Evolutionary conservation across 2,797 vertebrate genomes (phyloP).

Genomic region (Clamator glandarius): DNA sequence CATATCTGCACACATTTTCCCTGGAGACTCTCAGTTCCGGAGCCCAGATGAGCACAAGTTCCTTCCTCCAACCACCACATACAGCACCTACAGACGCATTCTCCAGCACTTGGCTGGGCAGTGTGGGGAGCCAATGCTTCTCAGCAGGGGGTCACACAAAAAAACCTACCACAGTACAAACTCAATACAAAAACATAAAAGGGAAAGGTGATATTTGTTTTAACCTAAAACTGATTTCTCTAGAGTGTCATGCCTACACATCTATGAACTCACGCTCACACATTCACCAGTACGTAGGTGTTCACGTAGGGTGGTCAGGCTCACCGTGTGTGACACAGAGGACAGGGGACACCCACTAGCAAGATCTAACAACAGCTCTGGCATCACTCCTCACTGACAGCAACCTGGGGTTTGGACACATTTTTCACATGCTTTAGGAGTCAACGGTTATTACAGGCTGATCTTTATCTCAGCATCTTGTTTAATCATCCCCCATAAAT

Average conservation of each 20-base stretch:
- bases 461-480: slow-evolving; percentile 38
- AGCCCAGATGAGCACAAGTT: not conserved
- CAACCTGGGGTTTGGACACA: not conserved
- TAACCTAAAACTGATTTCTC: not conserved
- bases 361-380: not conserved
- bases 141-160: not conserved
- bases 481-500: not conserved
- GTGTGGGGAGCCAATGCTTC: not conserved
- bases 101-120: accelerated
- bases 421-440: slow-evolving; percentile 10
- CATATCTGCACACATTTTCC: not conserved
- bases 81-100: not conserved
- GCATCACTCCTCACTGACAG: not conserved
- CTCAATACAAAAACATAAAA: not conserved
- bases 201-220: not conserved
- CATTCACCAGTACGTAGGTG: not conserved
- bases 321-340: not conserved
- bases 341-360: not conserved
- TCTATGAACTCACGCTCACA: not conserved
- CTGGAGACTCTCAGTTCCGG: not conserved
- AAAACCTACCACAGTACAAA: not conserved
- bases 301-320: not conserved
- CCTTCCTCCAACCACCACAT: not conserved
- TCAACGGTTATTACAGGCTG: not conserved
- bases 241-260: not conserved